These are phyloP conservation scores for Hydrophis major DNA, from an alignment of 2,797 vertebrate species.

Conservation along the genomic window DNA sequence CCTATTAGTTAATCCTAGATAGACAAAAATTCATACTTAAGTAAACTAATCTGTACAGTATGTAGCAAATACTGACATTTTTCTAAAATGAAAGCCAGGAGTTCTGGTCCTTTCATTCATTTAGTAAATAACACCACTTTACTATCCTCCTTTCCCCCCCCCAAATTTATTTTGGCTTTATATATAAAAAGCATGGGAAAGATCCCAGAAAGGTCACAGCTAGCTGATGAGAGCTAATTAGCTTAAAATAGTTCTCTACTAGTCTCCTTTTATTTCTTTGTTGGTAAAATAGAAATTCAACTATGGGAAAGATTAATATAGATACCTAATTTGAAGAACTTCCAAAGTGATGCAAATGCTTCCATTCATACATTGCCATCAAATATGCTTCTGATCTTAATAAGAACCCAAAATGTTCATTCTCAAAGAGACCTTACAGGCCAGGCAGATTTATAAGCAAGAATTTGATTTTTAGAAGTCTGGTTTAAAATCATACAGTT, in stretches of 20 bases:
- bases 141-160: background rate
- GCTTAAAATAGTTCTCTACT: too few relatives aligned
- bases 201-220: background rate
- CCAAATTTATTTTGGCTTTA: background rate
- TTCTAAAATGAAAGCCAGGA: background rate
- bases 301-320: background rate
- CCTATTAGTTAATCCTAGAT: background rate
- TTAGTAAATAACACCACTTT: background rate
- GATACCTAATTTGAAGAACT: background rate
- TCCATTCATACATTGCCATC: background rate
- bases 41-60: background rate
- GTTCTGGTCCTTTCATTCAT: background rate
- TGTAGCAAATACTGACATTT: background rate
- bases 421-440: background rate
- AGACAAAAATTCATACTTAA: background rate
- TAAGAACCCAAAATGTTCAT: background rate
- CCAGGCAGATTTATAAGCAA: background rate
- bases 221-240: too few relatives aligned
- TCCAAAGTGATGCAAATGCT: background rate
- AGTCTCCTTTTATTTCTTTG: too few relatives aligned
- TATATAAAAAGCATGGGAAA: background rate
- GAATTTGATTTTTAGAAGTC: background rate
- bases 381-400: background rate
- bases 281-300: too few relatives aligned
- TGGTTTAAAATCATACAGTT: background rate